phyloP scores from a whole-genome alignment of 2,113 vertebrate species.

The Coreoperca whiteheadi region DNA sequence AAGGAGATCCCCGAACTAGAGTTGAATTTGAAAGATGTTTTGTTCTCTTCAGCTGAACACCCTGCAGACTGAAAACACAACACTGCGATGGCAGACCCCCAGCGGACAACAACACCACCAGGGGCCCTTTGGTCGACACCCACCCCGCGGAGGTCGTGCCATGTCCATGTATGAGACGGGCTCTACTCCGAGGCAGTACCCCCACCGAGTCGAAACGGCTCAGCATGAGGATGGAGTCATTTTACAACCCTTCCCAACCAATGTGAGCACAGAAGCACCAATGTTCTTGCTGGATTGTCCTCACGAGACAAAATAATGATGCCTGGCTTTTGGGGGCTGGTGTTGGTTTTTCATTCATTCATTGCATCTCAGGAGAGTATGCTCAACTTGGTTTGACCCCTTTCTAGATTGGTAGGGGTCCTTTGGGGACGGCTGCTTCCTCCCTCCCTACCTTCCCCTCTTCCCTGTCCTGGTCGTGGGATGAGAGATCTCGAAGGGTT shows the following conservation, averaged over 20 bases:
- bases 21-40: conserved; percentile 48
- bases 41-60: conserved; percentile 93
- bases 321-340: conserved; percentile 71
- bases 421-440: conserved; percentile 96
- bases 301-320: conserved; percentile 32
- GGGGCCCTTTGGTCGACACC: conserved; percentile 88
- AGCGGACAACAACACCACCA: conserved; percentile 86
- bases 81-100: conserved; percentile 92
- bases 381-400: conserved; percentile 90
- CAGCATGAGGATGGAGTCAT: conserved; percentile 89
- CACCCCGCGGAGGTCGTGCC: conserved; percentile 91
- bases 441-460: conserved; percentile 99
- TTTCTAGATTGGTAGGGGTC: conserved; percentile 98
- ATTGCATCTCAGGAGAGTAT: conserved; percentile 80
- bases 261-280: conserved; percentile 88
- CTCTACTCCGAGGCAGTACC: conserved; percentile 91
- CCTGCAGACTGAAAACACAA: conserved; percentile 96
- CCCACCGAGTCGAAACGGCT: conserved; percentile 88
- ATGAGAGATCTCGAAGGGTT: conserved; percentile 97
- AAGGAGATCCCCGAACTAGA: conserved; percentile 39
- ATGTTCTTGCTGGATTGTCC: conserved; percentile 30
- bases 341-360: conserved; percentile 66
- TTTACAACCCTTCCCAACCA: conserved; percentile 93
- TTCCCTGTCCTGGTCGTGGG: conserved; percentile 97
- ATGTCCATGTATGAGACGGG: conserved; percentile 99